phyloP scores from a whole-genome alignment of 2,113 vertebrate species.

The Coregonus clupeaformis region DNA sequence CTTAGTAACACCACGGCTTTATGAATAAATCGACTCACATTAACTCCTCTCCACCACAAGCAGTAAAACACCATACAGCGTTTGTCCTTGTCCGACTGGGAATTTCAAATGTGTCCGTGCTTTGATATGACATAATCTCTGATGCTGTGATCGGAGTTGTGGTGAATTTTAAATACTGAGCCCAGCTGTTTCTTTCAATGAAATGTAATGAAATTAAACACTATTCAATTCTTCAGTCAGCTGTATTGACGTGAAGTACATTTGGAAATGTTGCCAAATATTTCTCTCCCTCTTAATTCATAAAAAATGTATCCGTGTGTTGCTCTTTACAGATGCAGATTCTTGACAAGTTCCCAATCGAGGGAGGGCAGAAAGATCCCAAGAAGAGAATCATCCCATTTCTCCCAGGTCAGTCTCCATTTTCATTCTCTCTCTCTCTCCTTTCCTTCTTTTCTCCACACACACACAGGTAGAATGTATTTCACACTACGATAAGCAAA shows the following conservation, averaged over 20 bases:
- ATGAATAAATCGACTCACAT: conserved; percentile 45
- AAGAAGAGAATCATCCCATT: conserved; percentile 99
- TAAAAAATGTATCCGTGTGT: neutral
- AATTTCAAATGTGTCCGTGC: neutral
- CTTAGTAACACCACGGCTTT: conserved; percentile 21
- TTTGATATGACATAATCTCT: no score
- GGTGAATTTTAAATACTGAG: no score
- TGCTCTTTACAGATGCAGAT: conserved; percentile 88
- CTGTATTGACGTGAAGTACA: no score
- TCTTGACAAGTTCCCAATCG: conserved; percentile 98
- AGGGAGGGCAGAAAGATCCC: conserved; percentile 99
- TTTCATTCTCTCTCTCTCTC: conserved; percentile 1
- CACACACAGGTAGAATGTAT: no score
- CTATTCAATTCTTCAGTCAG: no score
- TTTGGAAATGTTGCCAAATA: no score
- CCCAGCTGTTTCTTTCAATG: neutral
- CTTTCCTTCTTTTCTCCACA: no score
- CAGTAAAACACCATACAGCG: conserved; percentile 2
- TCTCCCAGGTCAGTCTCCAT: conserved; percentile 86
- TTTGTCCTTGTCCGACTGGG: neutral
- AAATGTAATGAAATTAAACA: no score
- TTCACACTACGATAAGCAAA: no score
- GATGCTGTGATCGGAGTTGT: no score
- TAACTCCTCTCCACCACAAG: conserved; percentile 11
- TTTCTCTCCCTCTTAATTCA: neutral